phyloP scores from a whole-genome alignment of 2,797 vertebrate species.

The Scomberomorus guttatus region DNA sequence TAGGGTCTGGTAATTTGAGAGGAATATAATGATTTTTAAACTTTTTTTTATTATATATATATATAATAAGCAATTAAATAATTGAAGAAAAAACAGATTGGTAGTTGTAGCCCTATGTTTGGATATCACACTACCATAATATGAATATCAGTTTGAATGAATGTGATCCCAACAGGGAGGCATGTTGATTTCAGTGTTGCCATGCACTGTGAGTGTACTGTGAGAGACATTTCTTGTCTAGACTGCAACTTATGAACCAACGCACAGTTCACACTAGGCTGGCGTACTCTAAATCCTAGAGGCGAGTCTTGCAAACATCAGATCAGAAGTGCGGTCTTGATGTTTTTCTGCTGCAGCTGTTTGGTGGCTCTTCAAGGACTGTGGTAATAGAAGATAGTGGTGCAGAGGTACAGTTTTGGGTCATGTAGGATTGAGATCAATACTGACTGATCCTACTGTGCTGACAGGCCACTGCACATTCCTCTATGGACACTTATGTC shows the following conservation, averaged over 20 bases:
- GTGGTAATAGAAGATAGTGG: constrained; percentile 37
- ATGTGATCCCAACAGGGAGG: background rate
- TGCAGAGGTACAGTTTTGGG: constrained; percentile 50
- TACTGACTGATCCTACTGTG: constrained; percentile 70
- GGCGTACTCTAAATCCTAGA: background rate
- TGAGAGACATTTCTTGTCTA: background rate
- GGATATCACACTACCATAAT: too few relatives aligned
- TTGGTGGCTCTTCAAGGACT: constrained; percentile 19
- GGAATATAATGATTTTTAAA: background rate
- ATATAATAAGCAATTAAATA: background rate
- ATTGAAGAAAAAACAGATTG: background rate
- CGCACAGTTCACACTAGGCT: background rate
- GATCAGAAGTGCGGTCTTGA: background rate
- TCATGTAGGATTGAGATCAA: constrained; percentile 66
- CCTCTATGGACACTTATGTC: constrained; percentile 69
- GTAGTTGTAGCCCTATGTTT: background rate
- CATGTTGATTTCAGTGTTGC: background rate
- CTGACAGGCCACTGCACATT: constrained; percentile 76
- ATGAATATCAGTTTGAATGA: background rate
- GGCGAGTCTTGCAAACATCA: background rate
- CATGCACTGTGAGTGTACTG: background rate
- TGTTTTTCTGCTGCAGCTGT: background rate
- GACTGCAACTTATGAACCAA: background rate
- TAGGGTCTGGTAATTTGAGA: background rate
- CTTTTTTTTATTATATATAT: background rate